Conservation (phyloP, 2,113 vertebrate species). For the Acanthochromis polyacanthus region DNA sequence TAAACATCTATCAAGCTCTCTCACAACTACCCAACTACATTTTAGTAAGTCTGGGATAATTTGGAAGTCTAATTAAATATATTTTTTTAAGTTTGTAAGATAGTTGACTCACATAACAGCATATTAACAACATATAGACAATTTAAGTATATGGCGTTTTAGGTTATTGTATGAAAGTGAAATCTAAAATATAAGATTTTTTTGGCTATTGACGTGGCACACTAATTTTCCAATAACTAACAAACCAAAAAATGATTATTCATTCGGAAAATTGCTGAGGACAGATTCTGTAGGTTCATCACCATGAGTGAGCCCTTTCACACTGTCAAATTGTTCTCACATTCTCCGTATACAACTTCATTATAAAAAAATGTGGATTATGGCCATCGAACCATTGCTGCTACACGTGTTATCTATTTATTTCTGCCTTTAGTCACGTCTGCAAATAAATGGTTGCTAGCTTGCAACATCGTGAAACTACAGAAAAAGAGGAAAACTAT, state of each 20-base stretch:
- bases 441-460: slow-evolving; percentile 12
- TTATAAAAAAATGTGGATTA: no score
- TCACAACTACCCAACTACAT: no score
- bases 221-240: neutral
- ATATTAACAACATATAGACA: no score
- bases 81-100: neutral
- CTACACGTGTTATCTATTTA: slow-evolving; percentile 1
- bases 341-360: neutral
- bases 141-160: neutral
- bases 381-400: neutral
- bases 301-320: no score
- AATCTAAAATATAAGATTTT: no score
- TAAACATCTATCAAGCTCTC: no score
- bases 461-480: neutral
- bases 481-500: neutral
- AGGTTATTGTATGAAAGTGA: neutral
- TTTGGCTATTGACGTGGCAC: neutral
- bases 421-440: neutral
- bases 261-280: neutral
- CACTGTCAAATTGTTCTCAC: neutral
- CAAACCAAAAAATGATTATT: neutral
- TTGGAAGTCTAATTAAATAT: no score
- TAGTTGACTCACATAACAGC: neutral
- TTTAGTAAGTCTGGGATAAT: no score
- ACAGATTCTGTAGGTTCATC: no score